Conservation (phyloP, 2,888 invertebrate genomes). For the Hypomecis punctinalis region DNA sequence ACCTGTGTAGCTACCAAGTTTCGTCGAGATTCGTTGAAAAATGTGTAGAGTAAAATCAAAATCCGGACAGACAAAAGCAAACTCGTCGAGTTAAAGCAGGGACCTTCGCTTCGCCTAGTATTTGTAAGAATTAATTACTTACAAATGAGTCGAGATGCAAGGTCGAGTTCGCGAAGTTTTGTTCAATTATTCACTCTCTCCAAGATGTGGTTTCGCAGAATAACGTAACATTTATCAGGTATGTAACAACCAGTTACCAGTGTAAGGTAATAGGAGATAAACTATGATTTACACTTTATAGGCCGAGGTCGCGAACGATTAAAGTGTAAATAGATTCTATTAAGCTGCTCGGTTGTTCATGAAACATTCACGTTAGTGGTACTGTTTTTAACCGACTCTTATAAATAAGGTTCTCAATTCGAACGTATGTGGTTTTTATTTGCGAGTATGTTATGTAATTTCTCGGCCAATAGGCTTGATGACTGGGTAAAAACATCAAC, state of each 20-base stretch:
- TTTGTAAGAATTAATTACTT: background rate
- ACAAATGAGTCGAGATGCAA: constrained; percentile 1
- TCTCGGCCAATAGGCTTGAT: no score
- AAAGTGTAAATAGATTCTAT: constrained; percentile 21
- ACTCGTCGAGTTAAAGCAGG: background rate
- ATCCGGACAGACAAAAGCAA: no score
- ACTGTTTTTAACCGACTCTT: background rate
- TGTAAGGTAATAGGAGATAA: constrained; percentile 18
- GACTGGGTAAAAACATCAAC: no score
- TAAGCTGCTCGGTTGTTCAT: constrained; percentile 9
- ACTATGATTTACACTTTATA: constrained; percentile 28
- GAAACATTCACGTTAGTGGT: constrained; percentile 6
- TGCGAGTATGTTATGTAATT: no score
- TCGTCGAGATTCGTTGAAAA: no score
- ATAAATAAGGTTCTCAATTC: no score
- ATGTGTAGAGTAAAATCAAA: no score
- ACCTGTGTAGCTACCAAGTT: no score
- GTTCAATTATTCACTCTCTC: constrained; percentile 7
- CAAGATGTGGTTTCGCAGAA: constrained; percentile 9
- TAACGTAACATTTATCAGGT: background rate
- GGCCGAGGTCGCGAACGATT: constrained; percentile 26
- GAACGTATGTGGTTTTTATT: no score
- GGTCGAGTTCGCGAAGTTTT: constrained; percentile 1
- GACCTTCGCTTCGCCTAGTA: background rate
- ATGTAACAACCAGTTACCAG: constrained; percentile 6